Conservation (phyloP, 92 coral and sea anemone genomes). For the Zoanthus solanderi region DNA sequence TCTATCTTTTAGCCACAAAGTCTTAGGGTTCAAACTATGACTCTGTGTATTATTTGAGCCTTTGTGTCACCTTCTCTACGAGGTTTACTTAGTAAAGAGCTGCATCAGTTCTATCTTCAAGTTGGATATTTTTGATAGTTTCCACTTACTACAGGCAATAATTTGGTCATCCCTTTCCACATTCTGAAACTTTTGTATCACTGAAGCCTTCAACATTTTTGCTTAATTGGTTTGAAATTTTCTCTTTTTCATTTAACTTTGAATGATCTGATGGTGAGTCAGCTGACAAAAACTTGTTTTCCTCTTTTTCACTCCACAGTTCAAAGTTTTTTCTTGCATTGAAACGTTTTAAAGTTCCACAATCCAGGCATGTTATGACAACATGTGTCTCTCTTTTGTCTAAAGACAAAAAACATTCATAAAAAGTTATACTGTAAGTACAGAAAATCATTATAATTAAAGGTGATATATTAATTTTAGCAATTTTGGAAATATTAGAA, state of each 20-base stretch:
- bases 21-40: no score
- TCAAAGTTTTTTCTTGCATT: slow-evolving; percentile 73
- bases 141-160: background rate
- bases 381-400: slow-evolving; percentile 81
- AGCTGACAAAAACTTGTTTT: background rate
- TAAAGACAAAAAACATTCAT: slow-evolving; percentile 4
- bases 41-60: no score
- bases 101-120: no score
- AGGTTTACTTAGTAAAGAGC: no score
- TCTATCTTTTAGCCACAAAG: no score
- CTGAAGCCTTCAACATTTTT: background rate
- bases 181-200: background rate
- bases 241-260: slow-evolving; percentile 2
- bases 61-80: no score
- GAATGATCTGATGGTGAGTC: background rate
- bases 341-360: slow-evolving; percentile 85
- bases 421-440: background rate
- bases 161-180: background rate
- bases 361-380: slow-evolving; percentile 81
- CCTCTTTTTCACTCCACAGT: slow-evolving; percentile 78
- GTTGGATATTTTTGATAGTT: no score
- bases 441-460: background rate
- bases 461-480: no score
- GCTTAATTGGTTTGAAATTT: background rate
- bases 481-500: no score